phyloP scores from a whole-genome alignment of 2,113 vertebrate genomes.

The Apistogramma diplotaenia region DNA sequence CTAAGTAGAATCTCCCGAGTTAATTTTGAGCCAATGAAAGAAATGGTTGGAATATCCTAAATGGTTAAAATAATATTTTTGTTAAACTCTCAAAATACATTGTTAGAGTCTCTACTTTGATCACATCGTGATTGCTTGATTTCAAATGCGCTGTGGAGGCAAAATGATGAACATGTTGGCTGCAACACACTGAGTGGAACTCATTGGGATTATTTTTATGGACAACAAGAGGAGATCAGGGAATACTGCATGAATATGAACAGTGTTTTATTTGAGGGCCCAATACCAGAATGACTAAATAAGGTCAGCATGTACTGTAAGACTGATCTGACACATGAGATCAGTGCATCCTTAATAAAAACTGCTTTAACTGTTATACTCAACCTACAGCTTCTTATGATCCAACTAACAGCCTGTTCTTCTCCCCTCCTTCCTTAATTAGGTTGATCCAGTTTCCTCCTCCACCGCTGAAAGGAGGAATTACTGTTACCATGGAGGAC shows the following conservation, averaged over 20 bases:
- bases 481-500: slow-evolving; percentile 94
- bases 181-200: background rate
- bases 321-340: background rate
- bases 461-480: slow-evolving; percentile 90
- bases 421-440: slow-evolving; percentile 27
- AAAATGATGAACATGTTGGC: background rate
- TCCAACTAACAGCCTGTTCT: background rate
- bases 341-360: background rate
- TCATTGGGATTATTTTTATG: background rate
- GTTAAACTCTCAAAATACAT: background rate
- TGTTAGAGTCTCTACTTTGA: background rate
- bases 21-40: background rate
- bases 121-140: background rate
- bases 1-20: background rate
- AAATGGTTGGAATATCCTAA: background rate
- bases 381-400: background rate
- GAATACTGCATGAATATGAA: background rate
- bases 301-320: background rate
- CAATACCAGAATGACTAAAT: background rate
- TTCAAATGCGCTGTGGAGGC: background rate
- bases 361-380: background rate
- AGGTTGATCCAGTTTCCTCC: slow-evolving; percentile 97
- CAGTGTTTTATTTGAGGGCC: background rate
- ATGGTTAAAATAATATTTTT: background rate
- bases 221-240: background rate